phyloP scores from a whole-genome alignment of 1,140 invertebrate species.

The Gyrodactylus bullatarudis region DNA sequence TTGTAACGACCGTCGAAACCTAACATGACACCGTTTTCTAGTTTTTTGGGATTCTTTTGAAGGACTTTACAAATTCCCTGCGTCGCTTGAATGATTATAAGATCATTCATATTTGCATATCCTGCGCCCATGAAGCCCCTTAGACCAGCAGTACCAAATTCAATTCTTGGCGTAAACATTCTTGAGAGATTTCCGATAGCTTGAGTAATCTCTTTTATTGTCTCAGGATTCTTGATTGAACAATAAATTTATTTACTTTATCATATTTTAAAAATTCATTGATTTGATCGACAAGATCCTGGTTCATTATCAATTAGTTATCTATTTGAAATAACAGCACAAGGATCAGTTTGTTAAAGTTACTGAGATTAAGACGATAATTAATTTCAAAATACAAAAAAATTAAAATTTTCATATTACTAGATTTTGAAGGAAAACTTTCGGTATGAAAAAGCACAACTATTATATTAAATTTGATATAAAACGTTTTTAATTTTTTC shows the following conservation, averaged over 20 bases:
- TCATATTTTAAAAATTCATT: not conserved
- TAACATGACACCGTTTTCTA: constrained; percentile 44
- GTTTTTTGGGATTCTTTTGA: constrained; percentile 23
- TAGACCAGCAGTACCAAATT: constrained; percentile 24
- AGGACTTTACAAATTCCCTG: constrained; percentile 23
- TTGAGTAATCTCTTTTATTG: not conserved
- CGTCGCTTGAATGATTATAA: constrained; percentile 73
- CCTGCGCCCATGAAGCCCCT: constrained; percentile 62
- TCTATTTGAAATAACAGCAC: too few species aligned
- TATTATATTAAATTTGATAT: too few species aligned
- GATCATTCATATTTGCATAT: constrained; percentile 69
- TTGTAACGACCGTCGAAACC: constrained; percentile 80
- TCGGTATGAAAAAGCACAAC: too few species aligned
- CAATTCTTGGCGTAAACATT: not conserved
- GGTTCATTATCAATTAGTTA: too few species aligned
- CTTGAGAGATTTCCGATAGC: not conserved
- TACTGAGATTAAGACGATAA: too few species aligned
- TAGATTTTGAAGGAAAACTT: too few species aligned
- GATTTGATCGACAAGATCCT: too few species aligned
- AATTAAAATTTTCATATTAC: too few species aligned
- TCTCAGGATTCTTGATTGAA: not conserved
- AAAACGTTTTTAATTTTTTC: too few species aligned
- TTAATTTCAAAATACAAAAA: too few species aligned
- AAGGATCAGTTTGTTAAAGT: too few species aligned
- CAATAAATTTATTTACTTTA: not conserved